A percentile compares a stretch with the other conserved stretches of the same genome.
These are phyloP conservation scores for Prosapia bicincta DNA, from an alignment of 2,888 invertebrate genomes.

Conservation along the genomic window DNA sequence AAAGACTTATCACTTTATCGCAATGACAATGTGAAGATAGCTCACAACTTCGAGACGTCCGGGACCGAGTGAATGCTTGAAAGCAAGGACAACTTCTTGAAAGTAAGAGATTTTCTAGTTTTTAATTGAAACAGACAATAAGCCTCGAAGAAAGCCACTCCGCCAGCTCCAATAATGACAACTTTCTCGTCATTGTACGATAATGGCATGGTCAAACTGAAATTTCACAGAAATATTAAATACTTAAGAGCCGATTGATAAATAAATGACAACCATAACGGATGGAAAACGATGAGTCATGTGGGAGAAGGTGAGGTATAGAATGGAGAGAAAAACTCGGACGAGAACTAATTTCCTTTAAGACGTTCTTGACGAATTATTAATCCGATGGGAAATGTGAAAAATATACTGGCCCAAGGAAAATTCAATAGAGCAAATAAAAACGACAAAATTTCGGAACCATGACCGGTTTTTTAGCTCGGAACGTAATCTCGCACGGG, in stretches of 20 bases:
- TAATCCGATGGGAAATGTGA: neutral
- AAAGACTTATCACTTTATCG: too few relatives aligned
- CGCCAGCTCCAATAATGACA: neutral
- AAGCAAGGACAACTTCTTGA: too few relatives aligned
- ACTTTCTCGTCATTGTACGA: neutral
- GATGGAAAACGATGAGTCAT: neutral
- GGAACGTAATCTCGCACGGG: too few relatives aligned
- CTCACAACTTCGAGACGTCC: too few relatives aligned
- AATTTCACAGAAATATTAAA: slow-evolving; percentile 2
- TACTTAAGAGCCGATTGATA: neutral
- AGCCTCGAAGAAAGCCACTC: neutral
- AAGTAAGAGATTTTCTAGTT: too few relatives aligned
- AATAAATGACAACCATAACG: neutral
- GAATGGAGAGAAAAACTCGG: neutral
- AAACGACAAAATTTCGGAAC: neutral
- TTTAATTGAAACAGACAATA: neutral
- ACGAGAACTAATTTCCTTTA: neutral
- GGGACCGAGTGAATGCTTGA: too few relatives aligned
- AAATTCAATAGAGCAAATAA: neutral
- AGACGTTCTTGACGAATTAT: neutral
- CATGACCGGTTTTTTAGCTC: neutral
- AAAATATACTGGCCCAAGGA: neutral
- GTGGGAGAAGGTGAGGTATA: neutral
- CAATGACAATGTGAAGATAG: too few relatives aligned
- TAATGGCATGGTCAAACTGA: neutral